Conservation (phyloP, 2,113 vertebrate genomes). For the Pomatostomus ruficeps region DNA sequence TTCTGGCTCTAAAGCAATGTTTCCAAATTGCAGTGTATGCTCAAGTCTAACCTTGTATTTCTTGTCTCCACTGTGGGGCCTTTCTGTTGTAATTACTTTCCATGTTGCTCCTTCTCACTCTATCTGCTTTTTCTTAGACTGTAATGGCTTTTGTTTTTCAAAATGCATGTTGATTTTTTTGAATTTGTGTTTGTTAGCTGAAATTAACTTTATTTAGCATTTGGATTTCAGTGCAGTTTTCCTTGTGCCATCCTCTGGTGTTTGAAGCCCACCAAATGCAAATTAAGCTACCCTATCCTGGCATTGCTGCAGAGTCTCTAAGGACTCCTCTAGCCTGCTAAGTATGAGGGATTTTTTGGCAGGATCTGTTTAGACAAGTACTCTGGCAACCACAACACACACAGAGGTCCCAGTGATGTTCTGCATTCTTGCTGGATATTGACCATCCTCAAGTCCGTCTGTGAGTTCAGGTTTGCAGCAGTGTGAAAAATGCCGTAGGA, state of each 20-base stretch:
- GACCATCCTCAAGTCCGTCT: not conserved
- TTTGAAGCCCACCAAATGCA: not conserved
- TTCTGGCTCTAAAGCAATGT: not conserved
- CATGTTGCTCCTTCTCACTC: not conserved
- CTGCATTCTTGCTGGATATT: not conserved
- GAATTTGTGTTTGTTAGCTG: not conserved
- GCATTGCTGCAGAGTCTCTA: not conserved
- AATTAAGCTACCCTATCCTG: not conserved
- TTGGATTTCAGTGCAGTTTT: not conserved
- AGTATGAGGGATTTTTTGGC: not conserved
- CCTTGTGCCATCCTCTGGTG: not conserved
- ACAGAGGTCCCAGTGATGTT: not conserved
- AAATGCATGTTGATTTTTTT: not conserved
- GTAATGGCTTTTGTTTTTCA: not conserved
- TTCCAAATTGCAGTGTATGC: not conserved
- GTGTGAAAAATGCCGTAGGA: not conserved
- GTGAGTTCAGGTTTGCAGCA: not conserved
- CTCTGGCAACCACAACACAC: not conserved
- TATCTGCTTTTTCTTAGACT: not conserved
- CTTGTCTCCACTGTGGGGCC: not conserved
- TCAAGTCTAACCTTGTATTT: not conserved
- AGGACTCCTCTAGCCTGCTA: not conserved
- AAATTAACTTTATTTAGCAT: not conserved
- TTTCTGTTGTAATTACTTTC: not conserved
- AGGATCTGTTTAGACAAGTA: not conserved